Base-by-base conservation (phyloP, 1,140 invertebrate genomes). In the Oscheius sp. region DNA sequence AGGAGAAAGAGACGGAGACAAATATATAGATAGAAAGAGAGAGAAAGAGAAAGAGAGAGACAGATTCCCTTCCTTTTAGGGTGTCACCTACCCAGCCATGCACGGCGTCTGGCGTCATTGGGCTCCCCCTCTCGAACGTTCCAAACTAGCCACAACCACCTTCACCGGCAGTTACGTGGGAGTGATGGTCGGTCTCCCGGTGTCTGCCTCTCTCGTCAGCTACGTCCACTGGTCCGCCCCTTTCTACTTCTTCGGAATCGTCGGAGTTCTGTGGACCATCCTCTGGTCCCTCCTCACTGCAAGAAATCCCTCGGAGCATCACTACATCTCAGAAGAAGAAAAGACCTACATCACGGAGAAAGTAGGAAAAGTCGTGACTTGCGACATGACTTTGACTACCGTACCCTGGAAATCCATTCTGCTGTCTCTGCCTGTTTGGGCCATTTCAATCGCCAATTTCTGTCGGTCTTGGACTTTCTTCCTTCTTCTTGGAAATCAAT, bases 381-480 rank as follows among this genome's bases (percentile, higher is more conserved):
- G 58, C 18, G 58, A 76, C 20, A 74, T 76, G 74, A 76, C 69
- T 20, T 91, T 91, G 13, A 89, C 88, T 66, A 90, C 90, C 7
- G 96, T 94, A 0, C 96, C 96, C 0, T 99, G 95, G 95, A 89
- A 89, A 34, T 89, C 89, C 1, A 96, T 99, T 80, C 90, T 95
- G 78, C 93, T 91, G 0, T 99, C 95, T 0, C 91, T 92, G 88
- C 95, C 95, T 0, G 95, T 98, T 0, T 94, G 94, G 85, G 95
- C 96, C 2, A 99, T 99, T 75, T 94, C 98, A 64, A 93, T 99
- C 32, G 95, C 95, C 3, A 98, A 98, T 84, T 97, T 99, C 84
- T 97, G 95, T 84, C 90, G 96, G 69, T 96, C 93, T 15, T 99
- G 94, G 95, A 97, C 97, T 79, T 99, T 99, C 85, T 99, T 98